Evolutionary conservation across 2,888 invertebrate species (phyloP).

Genomic region (Cryptus armator): DNA sequence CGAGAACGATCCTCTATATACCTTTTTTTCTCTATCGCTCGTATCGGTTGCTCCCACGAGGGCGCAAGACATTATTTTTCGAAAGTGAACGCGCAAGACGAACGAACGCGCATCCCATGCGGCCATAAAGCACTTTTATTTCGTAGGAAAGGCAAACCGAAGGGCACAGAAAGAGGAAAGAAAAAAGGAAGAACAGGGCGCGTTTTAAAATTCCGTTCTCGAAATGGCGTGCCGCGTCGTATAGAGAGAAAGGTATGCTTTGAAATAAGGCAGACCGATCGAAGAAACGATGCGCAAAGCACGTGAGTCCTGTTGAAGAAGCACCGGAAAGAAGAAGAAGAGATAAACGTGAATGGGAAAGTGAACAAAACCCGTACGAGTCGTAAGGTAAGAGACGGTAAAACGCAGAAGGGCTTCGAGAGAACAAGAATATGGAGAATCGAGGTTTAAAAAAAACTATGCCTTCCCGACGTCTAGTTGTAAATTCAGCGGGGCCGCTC

Average conservation of each 20-base stretch:
- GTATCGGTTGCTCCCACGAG: slow-evolving; percentile 50
- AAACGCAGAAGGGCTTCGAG: slow-evolving; percentile 46
- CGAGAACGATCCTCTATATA: slow-evolving; percentile 33
- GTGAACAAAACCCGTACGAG: slow-evolving; percentile 59
- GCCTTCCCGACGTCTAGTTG: slow-evolving; percentile 73
- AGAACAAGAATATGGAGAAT: slow-evolving; percentile 47
- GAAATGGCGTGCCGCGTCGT: slow-evolving; percentile 69
- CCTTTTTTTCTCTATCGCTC: slow-evolving; percentile 31
- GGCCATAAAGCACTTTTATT: slow-evolving; percentile 82
- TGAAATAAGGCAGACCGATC: slow-evolving; percentile 62
- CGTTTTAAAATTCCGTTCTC: slow-evolving; percentile 79
- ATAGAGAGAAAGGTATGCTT: slow-evolving; percentile 57
- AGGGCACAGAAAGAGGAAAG: slow-evolving; percentile 19
- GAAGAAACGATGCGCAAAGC: slow-evolving; percentile 49
- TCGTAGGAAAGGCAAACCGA: slow-evolving; percentile 66
- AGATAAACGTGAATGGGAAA: slow-evolving; percentile 61
- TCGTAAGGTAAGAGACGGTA: slow-evolving; percentile 41
- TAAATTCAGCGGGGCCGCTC: slow-evolving; percentile 77
- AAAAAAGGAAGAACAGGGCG: slow-evolving; percentile 59
- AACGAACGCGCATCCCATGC: slow-evolving; percentile 68
- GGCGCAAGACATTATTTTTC: slow-evolving; percentile 75
- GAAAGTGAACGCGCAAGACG: slow-evolving; percentile 68
- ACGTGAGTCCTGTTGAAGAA: slow-evolving; percentile 41
- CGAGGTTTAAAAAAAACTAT: slow-evolving; percentile 65
- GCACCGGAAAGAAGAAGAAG: slow-evolving; percentile 61